Evolutionary conservation across 2,888 invertebrate species (phyloP), one percentile per base, ranked within the genome.

Genomic region (Ptychoptera contaminata): DNA sequence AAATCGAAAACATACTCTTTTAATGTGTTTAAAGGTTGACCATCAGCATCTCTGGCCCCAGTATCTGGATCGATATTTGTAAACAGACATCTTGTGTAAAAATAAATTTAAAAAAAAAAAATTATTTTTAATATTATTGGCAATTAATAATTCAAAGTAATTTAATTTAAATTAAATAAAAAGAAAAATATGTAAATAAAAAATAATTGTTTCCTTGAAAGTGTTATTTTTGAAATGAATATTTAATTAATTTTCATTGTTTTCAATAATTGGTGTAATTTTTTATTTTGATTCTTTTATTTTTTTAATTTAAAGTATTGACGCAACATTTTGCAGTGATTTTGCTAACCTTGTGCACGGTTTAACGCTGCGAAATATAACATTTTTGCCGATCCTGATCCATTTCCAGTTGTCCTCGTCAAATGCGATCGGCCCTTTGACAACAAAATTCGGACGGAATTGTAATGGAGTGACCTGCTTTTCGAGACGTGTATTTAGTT

Each of bases 331-430:
- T n/a, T n/a, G n/a, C n/a, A n/a, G n/a, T n/a, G n/a, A n/a, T n/a
- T n/a, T n/a, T n/a, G 10, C 35, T 45, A 39, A 52, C 54, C 54
- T 50, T 30, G 72, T 70, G 55, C 81, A 81, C 0, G 77, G 76
- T 56, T 76, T 78, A 15, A 79, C 62, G 47, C 75, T 70, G 56
- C 76, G 71, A 54, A 82, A 77, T 40, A 76, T 54, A 10, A 72
- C 71, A 6, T 73, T 65, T 11, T 57, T 54, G 7, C 81, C 80
- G 41, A 82, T 76, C 58, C 72, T 75, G 6, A 81, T 58, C 63
- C 74, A 81, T 48, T 72, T 71, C 79, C 80, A 82, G 10, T 62
- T 58, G 52, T 82, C 81, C 59, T 82, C 79, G 6, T 71, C 76
- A 51, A 69, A 75, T 1, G 77, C 58, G 40, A 60, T 53, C 1